phyloP scores from a whole-genome alignment of 2,113 vertebrate genomes.

The Salvelinus sp. region DNA sequence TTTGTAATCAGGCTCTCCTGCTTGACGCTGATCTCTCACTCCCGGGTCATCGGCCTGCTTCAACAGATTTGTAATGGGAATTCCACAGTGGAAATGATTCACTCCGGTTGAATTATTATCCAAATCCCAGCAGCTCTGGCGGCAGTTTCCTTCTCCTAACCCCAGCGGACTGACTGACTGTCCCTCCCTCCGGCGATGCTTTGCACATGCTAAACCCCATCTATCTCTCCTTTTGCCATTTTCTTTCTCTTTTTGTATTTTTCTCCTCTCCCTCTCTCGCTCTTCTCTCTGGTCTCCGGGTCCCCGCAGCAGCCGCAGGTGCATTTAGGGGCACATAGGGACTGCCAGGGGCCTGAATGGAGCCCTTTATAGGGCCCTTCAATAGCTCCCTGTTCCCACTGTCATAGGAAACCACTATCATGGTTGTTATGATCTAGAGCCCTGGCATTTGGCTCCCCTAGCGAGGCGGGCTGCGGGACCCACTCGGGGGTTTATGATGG shows the following conservation, averaged over 20 bases:
- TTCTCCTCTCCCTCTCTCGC: neutral
- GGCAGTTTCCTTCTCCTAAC: slow-evolving; percentile 11
- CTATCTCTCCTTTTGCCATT: neutral
- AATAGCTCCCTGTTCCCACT: slow-evolving; percentile 64
- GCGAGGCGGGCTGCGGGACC: slow-evolving; percentile 34
- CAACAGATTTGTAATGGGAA: slow-evolving; percentile 14
- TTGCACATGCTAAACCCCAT: slow-evolving; percentile 30
- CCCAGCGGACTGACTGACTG: slow-evolving; percentile 22
- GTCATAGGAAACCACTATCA: slow-evolving; percentile 65
- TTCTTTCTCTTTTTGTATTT: neutral
- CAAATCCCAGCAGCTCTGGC: neutral
- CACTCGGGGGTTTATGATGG: neutral
- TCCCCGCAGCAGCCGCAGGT: slow-evolving; percentile 59
- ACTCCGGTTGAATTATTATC: slow-evolving; percentile 5
- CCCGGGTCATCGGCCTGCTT: slow-evolving; percentile 22
- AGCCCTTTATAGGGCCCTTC: slow-evolving; percentile 66
- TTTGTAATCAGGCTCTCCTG: slow-evolving; percentile 47
- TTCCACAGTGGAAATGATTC: slow-evolving; percentile 22
- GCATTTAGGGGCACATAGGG: slow-evolving; percentile 52
- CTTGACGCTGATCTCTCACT: slow-evolving; percentile 41
- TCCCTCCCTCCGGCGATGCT: slow-evolving; percentile 28
- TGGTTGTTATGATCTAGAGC: slow-evolving; percentile 71
- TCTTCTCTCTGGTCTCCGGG: slow-evolving; percentile 1
- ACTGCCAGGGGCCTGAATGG: slow-evolving; percentile 66
- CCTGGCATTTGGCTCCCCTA: slow-evolving; percentile 42